A percentile compares a stretch with the other conserved stretches of the same genome.
These are phyloP conservation scores for Panopea generosa DNA, from an alignment of 2,888 invertebrate genomes.

Conservation along the genomic window DNA sequence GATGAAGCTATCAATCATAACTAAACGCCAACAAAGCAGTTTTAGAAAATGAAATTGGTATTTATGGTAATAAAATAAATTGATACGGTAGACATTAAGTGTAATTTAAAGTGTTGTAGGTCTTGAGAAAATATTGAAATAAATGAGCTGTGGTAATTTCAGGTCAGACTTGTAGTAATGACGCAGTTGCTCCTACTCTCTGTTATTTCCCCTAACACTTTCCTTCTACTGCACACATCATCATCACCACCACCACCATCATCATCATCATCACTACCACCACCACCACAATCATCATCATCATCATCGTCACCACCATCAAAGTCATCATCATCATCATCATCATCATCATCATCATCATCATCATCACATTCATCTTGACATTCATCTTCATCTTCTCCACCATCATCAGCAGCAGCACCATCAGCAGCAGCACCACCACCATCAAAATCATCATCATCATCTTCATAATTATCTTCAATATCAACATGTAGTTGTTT, in stretches of 20 bases:
- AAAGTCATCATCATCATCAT: background rate
- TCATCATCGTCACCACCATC: conserved; percentile 3
- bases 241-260: no score
- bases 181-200: no score
- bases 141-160: conserved; percentile 25
- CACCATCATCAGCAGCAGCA: conserved; percentile 5
- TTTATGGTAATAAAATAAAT: conserved; percentile 38
- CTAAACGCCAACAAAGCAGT: conserved; percentile 31
- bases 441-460: conserved; percentile 1
- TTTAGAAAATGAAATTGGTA: conserved; percentile 30
- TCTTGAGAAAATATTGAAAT: conserved; percentile 25
- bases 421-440: conserved; percentile 3
- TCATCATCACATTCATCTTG: background rate
- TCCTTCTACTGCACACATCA: no score
- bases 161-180: no score
- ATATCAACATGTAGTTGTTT: conserved; percentile 2
- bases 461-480: background rate
- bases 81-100: conserved; percentile 21
- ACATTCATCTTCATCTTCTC: background rate
- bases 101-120: conserved; percentile 2
- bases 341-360: background rate
- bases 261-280: background rate
- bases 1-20: conserved; percentile 17
- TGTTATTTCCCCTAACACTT: no score
- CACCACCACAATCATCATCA: background rate